These are phyloP conservation scores for Myotis planiceps DNA, from an alignment of 2,797 vertebrate genomes.

Conservation along the genomic window DNA sequence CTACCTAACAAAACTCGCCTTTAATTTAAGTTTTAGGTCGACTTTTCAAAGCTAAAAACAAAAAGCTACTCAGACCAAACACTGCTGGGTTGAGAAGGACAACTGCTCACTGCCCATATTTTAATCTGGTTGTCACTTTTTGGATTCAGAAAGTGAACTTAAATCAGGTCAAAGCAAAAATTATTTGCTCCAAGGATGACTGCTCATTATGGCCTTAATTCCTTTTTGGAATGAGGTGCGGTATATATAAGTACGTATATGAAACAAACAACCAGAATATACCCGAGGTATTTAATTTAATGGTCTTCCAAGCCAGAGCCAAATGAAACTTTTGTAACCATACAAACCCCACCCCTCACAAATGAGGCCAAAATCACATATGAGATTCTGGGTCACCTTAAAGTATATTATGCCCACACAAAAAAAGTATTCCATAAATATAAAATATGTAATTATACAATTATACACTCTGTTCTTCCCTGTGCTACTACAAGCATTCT, in stretches of 20 bases:
- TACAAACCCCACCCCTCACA: background rate
- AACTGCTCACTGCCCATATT: background rate
- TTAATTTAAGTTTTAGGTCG: slow-evolving; percentile 59
- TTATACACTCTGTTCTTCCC: background rate
- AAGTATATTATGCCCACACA: background rate
- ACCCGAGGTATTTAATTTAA: background rate
- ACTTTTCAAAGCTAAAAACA: slow-evolving; percentile 44
- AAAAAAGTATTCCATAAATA: slow-evolving; percentile 26
- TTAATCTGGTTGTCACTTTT: slow-evolving; percentile 16
- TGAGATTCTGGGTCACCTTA: background rate
- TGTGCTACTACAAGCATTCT: background rate
- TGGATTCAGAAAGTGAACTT: slow-evolving; percentile 22
- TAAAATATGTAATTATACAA: background rate
- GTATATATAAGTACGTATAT: background rate
- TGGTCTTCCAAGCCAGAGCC: background rate
- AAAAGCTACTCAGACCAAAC: background rate
- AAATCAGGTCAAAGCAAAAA: slow-evolving; percentile 31
- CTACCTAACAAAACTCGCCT: slow-evolving; percentile 51
- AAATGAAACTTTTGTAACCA: background rate
- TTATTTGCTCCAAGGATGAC: background rate
- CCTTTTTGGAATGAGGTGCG: background rate
- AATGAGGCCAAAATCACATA: background rate
- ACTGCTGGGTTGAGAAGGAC: background rate
- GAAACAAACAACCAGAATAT: slow-evolving; percentile 9
- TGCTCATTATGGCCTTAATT: background rate